These are phyloP conservation scores for Oreochromis niloticus DNA, from an alignment of 2,113 vertebrate genomes.

Conservation along the genomic window DNA sequence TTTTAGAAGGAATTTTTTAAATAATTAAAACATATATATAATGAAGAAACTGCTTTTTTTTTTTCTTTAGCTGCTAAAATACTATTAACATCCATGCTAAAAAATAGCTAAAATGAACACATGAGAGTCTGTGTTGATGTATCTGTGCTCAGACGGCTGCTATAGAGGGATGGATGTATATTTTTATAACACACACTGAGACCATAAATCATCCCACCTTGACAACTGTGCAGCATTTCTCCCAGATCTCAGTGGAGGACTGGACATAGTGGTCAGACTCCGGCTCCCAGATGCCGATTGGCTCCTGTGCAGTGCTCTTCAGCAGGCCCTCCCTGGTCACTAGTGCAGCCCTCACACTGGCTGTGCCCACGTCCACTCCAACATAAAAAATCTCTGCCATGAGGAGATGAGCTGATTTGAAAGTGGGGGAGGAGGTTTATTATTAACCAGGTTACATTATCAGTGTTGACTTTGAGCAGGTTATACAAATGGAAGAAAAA, in stretches of 20 bases:
- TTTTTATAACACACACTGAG: neutral
- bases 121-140: neutral
- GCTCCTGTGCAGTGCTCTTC: slow-evolving; percentile 74
- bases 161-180: neutral
- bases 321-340: slow-evolving; percentile 77
- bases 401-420: neutral
- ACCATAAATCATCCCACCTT: slow-evolving; percentile 70
- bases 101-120: neutral
- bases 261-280: slow-evolving; percentile 84
- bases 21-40: neutral
- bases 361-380: slow-evolving; percentile 89
- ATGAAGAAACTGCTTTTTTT: neutral
- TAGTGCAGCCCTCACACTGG: slow-evolving; percentile 87
- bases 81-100: neutral
- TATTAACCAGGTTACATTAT: neutral
- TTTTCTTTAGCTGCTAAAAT: neutral
- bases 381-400: slow-evolving; percentile 77
- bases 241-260: slow-evolving; percentile 89
- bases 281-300: slow-evolving; percentile 84
- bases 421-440: neutral
- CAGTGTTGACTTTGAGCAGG: neutral
- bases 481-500: neutral
- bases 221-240: slow-evolving; percentile 81
- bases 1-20: accelerated
- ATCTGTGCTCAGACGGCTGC: neutral